These are phyloP conservation scores for Myotis planiceps DNA, from an alignment of 2,797 vertebrate species.

Conservation along the genomic window DNA sequence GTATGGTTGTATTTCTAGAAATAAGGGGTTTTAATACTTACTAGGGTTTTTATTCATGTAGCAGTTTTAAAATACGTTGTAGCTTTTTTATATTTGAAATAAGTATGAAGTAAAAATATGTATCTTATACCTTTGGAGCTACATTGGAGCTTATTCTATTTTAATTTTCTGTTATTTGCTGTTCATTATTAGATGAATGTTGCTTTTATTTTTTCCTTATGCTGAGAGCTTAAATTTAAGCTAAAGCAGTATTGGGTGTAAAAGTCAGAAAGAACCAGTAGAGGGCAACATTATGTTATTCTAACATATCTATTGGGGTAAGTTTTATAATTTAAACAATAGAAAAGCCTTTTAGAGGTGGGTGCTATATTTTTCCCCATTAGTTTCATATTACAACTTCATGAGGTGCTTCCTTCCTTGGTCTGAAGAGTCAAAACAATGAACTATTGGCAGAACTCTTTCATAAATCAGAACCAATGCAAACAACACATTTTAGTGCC, in stretches of 20 bases:
- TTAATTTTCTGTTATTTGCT: not conserved
- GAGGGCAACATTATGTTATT: slow-evolving; percentile 81
- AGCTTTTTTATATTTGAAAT: not conserved
- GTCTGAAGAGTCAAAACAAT: slow-evolving; percentile 38
- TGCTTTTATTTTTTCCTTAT: not conserved
- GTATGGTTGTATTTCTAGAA: not conserved
- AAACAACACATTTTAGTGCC: not conserved
- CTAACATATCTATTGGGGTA: not conserved
- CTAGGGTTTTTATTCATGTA: not conserved
- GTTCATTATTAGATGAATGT: not conserved
- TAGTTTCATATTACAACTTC: slow-evolving; percentile 57
- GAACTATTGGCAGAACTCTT: not conserved
- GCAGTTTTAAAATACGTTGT: not conserved
- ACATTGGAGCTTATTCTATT: not conserved
- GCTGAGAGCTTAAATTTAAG: slow-evolving; percentile 7
- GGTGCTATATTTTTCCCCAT: not conserved
- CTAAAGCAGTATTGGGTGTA: slow-evolving; percentile 28
- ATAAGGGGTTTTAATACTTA: not conserved
- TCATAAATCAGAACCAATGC: not conserved
- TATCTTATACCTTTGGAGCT: not conserved
- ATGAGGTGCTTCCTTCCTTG: slow-evolving; percentile 17
- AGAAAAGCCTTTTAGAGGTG: slow-evolving; percentile 48
- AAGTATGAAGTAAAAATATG: not conserved
- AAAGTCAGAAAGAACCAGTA: slow-evolving; percentile 70
- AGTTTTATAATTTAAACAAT: slow-evolving; percentile 65